Evolutionary conservation across 2,113 vertebrate species (phyloP).

Genomic region (Danio rerio): DNA sequence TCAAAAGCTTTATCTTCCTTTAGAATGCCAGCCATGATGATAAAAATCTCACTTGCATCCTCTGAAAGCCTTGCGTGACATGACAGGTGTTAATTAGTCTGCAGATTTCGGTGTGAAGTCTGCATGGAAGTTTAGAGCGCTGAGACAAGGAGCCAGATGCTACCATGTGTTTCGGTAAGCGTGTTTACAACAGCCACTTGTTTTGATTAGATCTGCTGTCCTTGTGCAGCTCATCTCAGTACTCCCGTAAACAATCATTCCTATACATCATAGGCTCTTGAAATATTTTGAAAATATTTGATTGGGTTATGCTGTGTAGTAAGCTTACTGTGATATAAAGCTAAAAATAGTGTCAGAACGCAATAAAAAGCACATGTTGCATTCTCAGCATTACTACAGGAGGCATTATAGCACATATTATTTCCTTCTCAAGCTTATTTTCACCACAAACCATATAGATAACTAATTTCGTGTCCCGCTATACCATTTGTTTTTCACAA

Average conservation of each 20-base stretch:
- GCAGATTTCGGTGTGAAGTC: constrained; percentile 15
- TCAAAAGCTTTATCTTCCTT: background rate
- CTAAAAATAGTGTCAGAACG: background rate
- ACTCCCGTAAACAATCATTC: background rate
- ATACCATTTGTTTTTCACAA: too few relatives aligned
- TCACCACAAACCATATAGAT: too few relatives aligned
- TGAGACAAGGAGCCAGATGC: constrained; percentile 32
- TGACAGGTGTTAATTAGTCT: constrained; percentile 53
- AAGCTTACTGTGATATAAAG: background rate
- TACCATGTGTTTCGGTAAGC: constrained; percentile 24
- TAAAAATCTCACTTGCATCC: constrained; percentile 19
- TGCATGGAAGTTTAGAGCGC: constrained; percentile 26
- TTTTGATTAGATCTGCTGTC: constrained; percentile 34
- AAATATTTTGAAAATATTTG: background rate
- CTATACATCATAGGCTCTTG: background rate
- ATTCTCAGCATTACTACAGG: background rate
- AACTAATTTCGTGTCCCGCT: too few relatives aligned
- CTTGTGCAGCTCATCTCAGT: background rate
- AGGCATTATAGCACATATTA: background rate
- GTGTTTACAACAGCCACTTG: constrained; percentile 33
- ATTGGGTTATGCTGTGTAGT: background rate
- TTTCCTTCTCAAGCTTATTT: background rate
- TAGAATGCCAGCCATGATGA: background rate
- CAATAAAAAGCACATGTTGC: background rate
- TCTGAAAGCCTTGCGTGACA: background rate